Evolutionary conservation across 2,113 vertebrate species (phyloP).

Genomic region (Pluvianellus socialis): DNA sequence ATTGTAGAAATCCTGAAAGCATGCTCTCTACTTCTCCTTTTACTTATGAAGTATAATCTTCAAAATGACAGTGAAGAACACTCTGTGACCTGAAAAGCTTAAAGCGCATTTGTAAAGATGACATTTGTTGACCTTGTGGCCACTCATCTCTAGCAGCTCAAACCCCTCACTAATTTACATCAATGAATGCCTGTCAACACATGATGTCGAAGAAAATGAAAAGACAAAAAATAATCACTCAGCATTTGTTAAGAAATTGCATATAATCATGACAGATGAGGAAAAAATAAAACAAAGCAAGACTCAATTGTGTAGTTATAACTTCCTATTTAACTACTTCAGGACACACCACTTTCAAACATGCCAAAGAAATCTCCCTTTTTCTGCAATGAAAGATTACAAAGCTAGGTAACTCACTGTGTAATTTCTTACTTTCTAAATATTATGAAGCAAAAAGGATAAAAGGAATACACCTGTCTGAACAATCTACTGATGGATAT

Average conservation of each 20-base stretch:
- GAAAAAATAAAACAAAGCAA: background rate
- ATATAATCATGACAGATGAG: background rate
- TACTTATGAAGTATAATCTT: background rate
- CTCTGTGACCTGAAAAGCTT: background rate
- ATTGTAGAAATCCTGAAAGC: background rate
- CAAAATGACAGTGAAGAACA: background rate
- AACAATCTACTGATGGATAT: background rate
- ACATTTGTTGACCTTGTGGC: background rate
- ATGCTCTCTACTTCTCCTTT: background rate
- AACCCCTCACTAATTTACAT: background rate
- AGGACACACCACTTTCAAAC: background rate
- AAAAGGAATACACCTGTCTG: background rate
- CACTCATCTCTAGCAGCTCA: background rate
- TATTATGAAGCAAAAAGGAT: background rate
- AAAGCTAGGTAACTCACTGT: background rate
- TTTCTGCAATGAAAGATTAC: background rate
- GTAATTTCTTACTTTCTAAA: background rate
- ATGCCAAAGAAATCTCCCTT: background rate
- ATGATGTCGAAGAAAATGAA: background rate
- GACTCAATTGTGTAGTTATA: background rate
- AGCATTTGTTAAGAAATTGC: background rate
- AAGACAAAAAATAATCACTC: background rate
- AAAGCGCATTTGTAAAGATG: background rate
- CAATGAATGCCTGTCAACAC: background rate
- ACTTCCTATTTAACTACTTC: background rate